A percentile compares a stretch with the other conserved stretches of the same genome.
Conservation (phyloP, 1,140 invertebrate genomes). For the Macrocentrus cingulum region DNA sequence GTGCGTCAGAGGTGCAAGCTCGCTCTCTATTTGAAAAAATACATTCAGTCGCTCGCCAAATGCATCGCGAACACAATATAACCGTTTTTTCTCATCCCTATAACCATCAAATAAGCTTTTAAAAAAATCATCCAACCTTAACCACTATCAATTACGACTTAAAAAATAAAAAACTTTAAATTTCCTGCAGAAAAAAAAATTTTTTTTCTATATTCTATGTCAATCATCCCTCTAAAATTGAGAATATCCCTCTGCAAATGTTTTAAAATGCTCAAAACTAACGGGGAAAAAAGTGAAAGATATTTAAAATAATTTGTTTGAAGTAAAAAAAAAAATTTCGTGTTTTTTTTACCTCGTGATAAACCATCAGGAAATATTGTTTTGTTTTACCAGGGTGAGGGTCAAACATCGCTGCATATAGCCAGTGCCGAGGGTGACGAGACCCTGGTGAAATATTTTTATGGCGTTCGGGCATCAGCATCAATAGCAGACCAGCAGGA, state of each 20-base stretch:
- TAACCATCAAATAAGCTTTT: not conserved
- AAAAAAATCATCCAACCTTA: not conserved
- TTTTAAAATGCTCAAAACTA: too few relatives aligned
- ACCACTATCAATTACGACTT: too few relatives aligned
- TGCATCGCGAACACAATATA: not conserved
- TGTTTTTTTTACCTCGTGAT: too few relatives aligned
- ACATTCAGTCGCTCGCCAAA: slow-evolving; percentile 26
- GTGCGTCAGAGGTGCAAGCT: slow-evolving; percentile 33
- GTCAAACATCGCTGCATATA: slow-evolving; percentile 91
- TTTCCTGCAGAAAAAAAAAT: too few relatives aligned
- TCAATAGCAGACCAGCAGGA: slow-evolving; percentile 94
- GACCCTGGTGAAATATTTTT: slow-evolving; percentile 90
- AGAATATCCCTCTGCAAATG: too few relatives aligned
- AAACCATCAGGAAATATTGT: too few relatives aligned
- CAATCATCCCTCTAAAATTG: too few relatives aligned
- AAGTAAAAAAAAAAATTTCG: too few relatives aligned
- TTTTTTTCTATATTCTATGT: too few relatives aligned
- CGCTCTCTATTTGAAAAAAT: slow-evolving; percentile 15
- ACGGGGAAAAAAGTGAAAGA: too few relatives aligned
- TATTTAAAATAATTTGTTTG: too few relatives aligned
- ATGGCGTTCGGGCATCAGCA: slow-evolving; percentile 89
- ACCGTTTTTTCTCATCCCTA: not conserved
- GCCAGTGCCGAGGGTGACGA: slow-evolving; percentile 96
- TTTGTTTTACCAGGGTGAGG: slow-evolving; percentile 78
- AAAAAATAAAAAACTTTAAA: too few relatives aligned